Evolutionary conservation across 2,888 invertebrate genomes (phyloP).

Genomic region (Dendrolimus pini): DNA sequence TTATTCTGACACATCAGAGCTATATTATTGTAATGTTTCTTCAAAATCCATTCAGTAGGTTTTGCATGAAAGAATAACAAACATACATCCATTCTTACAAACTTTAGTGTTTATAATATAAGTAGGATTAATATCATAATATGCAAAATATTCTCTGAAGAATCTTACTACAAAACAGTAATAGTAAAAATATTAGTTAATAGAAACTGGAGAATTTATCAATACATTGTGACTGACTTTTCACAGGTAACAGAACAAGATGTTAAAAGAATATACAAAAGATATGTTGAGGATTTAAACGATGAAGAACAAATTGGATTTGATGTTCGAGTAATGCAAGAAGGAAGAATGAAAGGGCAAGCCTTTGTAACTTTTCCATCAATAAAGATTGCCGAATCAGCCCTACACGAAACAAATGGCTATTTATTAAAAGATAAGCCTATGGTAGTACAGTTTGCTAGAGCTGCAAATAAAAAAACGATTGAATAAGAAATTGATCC

Average conservation of each 20-base stretch:
- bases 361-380: constrained; percentile 92
- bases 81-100: no score
- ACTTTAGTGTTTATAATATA: no score
- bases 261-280: constrained; percentile 84
- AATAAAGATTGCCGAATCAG: constrained; percentile 81
- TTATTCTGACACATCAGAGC: no score
- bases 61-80: no score
- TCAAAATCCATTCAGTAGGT: no score
- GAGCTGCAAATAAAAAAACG: constrained; percentile 64
- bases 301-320: constrained; percentile 67
- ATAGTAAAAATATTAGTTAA: no score
- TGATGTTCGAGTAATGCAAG: constrained; percentile 91
- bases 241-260: constrained; percentile 75
- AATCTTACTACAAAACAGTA: no score
- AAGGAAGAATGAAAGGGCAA: constrained; percentile 97
- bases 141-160: no score
- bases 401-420: constrained; percentile 91
- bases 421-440: constrained; percentile 91
- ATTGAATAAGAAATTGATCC: constrained; percentile 22
- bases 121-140: no score
- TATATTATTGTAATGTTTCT: no score
- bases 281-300: constrained; percentile 70
- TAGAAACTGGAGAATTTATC: no score
- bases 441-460: constrained; percentile 91
- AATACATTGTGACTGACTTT: neutral